Percentiles rank a stretch among this genome's conserved stretches.
These are phyloP conservation scores for Limenitis camilla DNA, from an alignment of 2,888 invertebrate genomes.

Conservation along the genomic window DNA sequence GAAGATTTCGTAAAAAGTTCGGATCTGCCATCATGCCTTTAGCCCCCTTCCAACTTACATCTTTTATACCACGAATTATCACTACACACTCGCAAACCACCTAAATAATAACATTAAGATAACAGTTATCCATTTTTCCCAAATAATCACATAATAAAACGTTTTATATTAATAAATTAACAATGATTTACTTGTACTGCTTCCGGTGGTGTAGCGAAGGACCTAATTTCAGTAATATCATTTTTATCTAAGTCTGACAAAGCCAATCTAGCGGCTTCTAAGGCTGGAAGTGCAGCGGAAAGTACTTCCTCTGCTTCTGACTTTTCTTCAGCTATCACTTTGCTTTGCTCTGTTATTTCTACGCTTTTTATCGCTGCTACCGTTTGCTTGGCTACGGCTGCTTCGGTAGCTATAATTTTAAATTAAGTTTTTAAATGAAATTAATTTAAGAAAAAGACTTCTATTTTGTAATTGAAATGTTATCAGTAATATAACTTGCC, in stretches of 20 bases:
- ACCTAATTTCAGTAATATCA: constrained; percentile 94
- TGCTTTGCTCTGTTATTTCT: constrained; percentile 88
- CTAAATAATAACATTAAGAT: constrained; percentile 28
- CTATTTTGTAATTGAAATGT: neutral
- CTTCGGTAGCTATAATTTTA: constrained; percentile 70
- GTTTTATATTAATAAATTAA: neutral
- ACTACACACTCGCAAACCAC: constrained; percentile 92
- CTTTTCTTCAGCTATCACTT: constrained; percentile 86
- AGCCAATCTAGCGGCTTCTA: constrained; percentile 86
- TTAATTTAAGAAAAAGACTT: too few relatives aligned
- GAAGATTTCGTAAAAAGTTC: constrained; percentile 84
- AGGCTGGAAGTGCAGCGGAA: constrained; percentile 86
- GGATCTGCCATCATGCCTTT: constrained; percentile 95
- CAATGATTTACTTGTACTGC: constrained; percentile 69
- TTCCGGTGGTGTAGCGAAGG: constrained; percentile 93
- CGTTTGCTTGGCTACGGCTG: constrained; percentile 84
- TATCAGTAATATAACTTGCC: constrained; percentile 40
- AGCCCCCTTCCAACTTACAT: constrained; percentile 92
- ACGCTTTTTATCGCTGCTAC: constrained; percentile 85
- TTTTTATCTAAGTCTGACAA: constrained; percentile 88
- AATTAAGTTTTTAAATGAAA: neutral
- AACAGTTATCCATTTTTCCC: neutral
- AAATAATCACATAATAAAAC: neutral
- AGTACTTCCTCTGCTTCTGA: constrained; percentile 87
- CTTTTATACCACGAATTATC: constrained; percentile 86